phyloP scores from a whole-genome alignment of 2,113 vertebrate species.

The Suncus etruscus region DNA sequence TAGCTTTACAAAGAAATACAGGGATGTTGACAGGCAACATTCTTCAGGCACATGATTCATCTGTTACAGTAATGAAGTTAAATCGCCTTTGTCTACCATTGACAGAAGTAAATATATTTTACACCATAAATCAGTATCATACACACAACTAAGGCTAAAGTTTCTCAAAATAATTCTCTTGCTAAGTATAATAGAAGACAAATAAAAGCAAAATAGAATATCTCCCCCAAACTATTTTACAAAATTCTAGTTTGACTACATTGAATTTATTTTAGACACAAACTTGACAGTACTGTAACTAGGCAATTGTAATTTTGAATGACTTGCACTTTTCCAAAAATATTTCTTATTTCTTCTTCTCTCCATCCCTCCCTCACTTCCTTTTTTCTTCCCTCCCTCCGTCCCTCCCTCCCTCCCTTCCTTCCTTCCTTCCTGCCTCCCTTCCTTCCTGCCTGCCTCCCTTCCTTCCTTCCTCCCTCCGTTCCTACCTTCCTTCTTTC shows the following conservation, averaged over 20 bases:
- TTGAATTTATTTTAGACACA: constrained; percentile 8
- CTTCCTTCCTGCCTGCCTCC: no score
- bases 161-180: constrained; percentile 33
- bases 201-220: constrained; percentile 19
- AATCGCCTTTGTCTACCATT: neutral
- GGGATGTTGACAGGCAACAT: neutral
- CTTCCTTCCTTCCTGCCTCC: no score
- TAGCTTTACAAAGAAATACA: neutral
- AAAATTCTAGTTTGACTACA: neutral
- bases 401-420: no score
- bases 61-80: neutral
- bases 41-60: neutral
- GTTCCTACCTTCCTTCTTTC: no score
- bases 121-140: neutral
- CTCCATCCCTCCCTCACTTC: no score
- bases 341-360: no score
- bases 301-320: neutral
- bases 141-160: neutral
- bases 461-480: no score
- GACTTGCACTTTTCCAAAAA: no score
- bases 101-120: constrained; percentile 33
- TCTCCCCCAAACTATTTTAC: neutral
- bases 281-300: constrained; percentile 36
- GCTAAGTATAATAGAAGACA: neutral
- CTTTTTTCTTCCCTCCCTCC: no score